Evolutionary conservation across 2,888 invertebrate species (phyloP).

Genomic region (Lochmaea crataegi): DNA sequence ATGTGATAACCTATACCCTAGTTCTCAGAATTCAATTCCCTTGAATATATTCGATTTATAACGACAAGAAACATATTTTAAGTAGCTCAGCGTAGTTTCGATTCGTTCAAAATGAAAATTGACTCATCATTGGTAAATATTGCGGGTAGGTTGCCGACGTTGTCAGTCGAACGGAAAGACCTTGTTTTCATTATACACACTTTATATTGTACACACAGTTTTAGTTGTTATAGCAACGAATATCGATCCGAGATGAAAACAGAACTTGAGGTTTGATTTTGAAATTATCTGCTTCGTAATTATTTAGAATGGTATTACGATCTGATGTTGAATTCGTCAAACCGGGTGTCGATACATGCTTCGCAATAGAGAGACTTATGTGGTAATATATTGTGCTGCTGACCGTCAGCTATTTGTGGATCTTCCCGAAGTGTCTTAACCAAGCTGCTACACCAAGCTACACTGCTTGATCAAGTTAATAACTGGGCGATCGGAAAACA

Average conservation of each 20-base stretch:
- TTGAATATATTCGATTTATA: not conserved
- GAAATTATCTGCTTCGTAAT: conserved; percentile 13
- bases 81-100: not conserved
- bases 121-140: not conserved
- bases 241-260: conserved; percentile 46
- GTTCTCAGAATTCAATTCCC: not conserved
- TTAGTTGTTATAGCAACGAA: conserved; percentile 49
- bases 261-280: conserved; percentile 22
- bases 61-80: conserved; percentile 1
- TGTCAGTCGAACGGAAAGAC: not conserved
- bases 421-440: too few species aligned
- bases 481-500: too few species aligned
- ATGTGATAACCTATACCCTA: too few species aligned
- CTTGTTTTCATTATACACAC: conserved; percentile 35
- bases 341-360: not conserved
- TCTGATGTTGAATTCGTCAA: not conserved
- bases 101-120: not conserved
- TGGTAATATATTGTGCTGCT: too few species aligned
- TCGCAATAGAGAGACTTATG: too few species aligned
- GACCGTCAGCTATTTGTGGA: too few species aligned
- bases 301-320: not conserved
- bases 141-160: not conserved
- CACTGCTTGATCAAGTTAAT: too few species aligned
- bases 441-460: too few species aligned
- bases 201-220: conserved; percentile 45